Percentiles rank a stretch among this genome's conserved stretches.
Evolutionary conservation across 2,797 vertebrate genomes (phyloP).

Genomic region (Notolabrus celidotus): DNA sequence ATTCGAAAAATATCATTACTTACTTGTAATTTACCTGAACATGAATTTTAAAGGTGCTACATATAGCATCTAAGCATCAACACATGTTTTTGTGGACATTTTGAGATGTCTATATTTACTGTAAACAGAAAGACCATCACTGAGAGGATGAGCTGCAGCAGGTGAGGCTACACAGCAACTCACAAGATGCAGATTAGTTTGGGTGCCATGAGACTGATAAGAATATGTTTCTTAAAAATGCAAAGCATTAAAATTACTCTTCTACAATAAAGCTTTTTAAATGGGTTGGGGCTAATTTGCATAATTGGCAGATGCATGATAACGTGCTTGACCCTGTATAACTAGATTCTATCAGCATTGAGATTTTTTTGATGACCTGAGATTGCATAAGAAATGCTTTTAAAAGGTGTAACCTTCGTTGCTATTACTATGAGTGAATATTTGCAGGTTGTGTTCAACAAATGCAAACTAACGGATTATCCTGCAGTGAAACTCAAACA

Average conservation of each 20-base stretch:
- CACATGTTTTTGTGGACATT: slow-evolving; percentile 1
- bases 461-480: background rate
- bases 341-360: background rate
- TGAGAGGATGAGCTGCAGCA: background rate
- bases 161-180: background rate
- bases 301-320: too few species aligned
- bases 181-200: background rate
- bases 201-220: background rate
- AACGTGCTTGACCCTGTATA: background rate
- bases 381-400: background rate
- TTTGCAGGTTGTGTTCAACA: background rate
- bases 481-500: background rate
- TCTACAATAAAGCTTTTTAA: background rate
- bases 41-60: slow-evolving; percentile 40
- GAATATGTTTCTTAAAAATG: slow-evolving; percentile 21
- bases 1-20: slow-evolving; percentile 30
- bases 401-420: too few species aligned
- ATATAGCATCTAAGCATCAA: slow-evolving; percentile 58
- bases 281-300: too few species aligned
- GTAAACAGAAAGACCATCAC: slow-evolving; percentile 10
- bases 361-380: background rate
- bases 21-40: slow-evolving; percentile 60
- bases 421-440: background rate
- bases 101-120: slow-evolving; percentile 17
- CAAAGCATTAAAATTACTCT: background rate